Base-by-base conservation (phyloP, 2,113 vertebrate species). In the Aleadryas rufinucha region DNA sequence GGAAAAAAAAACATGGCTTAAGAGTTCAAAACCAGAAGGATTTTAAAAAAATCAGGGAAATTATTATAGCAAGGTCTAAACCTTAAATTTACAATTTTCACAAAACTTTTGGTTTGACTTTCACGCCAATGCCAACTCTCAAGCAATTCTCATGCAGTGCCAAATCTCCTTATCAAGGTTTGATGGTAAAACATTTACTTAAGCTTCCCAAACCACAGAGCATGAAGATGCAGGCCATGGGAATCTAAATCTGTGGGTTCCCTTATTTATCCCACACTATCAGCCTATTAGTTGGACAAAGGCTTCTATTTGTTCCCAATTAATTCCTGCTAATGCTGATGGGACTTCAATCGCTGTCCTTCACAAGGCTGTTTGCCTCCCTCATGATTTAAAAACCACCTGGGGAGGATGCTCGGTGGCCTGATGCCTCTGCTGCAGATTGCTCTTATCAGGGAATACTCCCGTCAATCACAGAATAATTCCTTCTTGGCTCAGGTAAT, bases 151-250 rank as follows among this genome's bases (percentile, higher is more conserved):
- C 20, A 44, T 0, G 39, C 77, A 63, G 21, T 3, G n/a, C 22
- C 59, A 47, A 76, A 64, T n/a, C 52, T 37, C 30, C 49, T 59
- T 31, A 68, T 16, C 16, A 45, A 37, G 17, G 16, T 69, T 78
- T 45, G 56, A 63, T 17, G 28, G 30, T 75, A 64, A 78, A 82
- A 35, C 4, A n/a, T 50, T 63, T 12, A 35, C 27, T 21, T 42
- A 37, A 54, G 28, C 26, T 84, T 82, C 65, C 35, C 68, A 85
- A 81, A 52, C 20, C 47, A 35, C 44, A 47, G 4, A 59, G 28
- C 22, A 42, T 0, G 5, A n/a, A 39, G 65, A 10, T 0, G 5
- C 39, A 71, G 68, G 13, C 33, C 35, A 56, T 0, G 4, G 44
- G 31, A 65, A 88, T 10, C n/a, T 27, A 80, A 88, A 65, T 5